Conservation (phyloP, 2,113 vertebrate species). For the Labeo catla region DNA sequence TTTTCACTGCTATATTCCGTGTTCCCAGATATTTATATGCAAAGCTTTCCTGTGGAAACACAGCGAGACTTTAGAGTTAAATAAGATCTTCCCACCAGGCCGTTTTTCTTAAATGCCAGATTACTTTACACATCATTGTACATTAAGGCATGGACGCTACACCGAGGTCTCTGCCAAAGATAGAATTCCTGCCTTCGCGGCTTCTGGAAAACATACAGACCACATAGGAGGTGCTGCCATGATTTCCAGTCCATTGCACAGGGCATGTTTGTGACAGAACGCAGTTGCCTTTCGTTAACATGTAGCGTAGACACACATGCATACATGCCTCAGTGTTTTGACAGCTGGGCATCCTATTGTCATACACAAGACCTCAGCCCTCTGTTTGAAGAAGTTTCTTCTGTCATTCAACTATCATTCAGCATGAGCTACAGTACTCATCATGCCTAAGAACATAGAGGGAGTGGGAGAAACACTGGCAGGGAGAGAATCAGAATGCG, state of each 20-base stretch:
- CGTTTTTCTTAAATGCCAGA: constrained; percentile 42
- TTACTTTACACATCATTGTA: constrained; percentile 42
- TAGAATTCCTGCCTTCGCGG: constrained; percentile 41
- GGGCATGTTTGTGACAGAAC: constrained; percentile 38
- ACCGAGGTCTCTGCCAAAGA: background rate
- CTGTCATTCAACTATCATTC: constrained; percentile 29
- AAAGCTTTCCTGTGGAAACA: constrained; percentile 37
- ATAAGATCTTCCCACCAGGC: constrained; percentile 26
- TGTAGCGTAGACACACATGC: constrained; percentile 53
- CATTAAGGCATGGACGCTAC: constrained; percentile 13
- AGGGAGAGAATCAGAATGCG: background rate
- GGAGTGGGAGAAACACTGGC: background rate
- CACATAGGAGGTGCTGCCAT: constrained; percentile 17
- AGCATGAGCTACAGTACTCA: background rate
- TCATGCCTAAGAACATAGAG: background rate
- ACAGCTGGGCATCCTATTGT: constrained; percentile 46
- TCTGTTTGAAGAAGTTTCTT: constrained; percentile 29
- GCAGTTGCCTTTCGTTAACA: constrained; percentile 39
- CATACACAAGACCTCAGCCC: constrained; percentile 43
- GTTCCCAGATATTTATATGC: constrained; percentile 66
- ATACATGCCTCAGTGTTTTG: constrained; percentile 43
- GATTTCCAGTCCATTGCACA: constrained; percentile 51
- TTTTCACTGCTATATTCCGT: constrained; percentile 64
- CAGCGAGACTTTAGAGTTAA: constrained; percentile 22
- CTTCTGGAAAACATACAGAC: constrained; percentile 40